Evolutionary conservation across 2,797 vertebrate species (phyloP).

Genomic region (Leptatherina wallacei): DNA sequence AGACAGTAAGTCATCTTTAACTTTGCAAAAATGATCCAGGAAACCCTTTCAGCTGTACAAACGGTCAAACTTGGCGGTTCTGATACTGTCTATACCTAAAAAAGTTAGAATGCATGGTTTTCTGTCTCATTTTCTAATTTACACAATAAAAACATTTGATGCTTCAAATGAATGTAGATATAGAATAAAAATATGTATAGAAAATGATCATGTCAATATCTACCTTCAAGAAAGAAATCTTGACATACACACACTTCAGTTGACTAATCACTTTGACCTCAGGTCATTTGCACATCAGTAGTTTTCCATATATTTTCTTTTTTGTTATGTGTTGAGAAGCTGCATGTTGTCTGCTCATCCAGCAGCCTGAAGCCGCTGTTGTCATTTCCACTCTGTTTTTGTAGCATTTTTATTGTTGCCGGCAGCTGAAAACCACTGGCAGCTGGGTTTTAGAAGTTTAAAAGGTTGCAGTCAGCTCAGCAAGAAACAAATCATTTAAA

Average conservation of each 20-base stretch:
- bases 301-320: conserved; percentile 2
- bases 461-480: conserved; percentile 17
- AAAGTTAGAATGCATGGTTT: too few relatives aligned
- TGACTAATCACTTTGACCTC: background rate
- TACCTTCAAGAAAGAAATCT: background rate
- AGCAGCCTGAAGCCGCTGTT: conserved; percentile 13
- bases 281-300: conserved; percentile 6
- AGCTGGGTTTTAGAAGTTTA: conserved; percentile 14
- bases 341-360: background rate
- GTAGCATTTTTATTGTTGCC: conserved; percentile 20
- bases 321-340: conserved; percentile 3
- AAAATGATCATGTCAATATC: too few relatives aligned
- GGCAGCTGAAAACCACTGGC: conserved; percentile 17
- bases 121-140: too few relatives aligned
- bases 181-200: too few relatives aligned
- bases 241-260: background rate
- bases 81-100: too few relatives aligned
- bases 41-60: conserved; percentile 1
- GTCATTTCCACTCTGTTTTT: conserved; percentile 2
- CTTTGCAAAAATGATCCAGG: background rate
- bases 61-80: too few relatives aligned
- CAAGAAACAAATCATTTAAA: background rate
- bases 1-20: conserved; percentile 69
- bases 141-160: background rate
- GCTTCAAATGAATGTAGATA: background rate